phyloP scores from a whole-genome alignment of 1,140 invertebrate species.

The Drosophila yakuba region DNA sequence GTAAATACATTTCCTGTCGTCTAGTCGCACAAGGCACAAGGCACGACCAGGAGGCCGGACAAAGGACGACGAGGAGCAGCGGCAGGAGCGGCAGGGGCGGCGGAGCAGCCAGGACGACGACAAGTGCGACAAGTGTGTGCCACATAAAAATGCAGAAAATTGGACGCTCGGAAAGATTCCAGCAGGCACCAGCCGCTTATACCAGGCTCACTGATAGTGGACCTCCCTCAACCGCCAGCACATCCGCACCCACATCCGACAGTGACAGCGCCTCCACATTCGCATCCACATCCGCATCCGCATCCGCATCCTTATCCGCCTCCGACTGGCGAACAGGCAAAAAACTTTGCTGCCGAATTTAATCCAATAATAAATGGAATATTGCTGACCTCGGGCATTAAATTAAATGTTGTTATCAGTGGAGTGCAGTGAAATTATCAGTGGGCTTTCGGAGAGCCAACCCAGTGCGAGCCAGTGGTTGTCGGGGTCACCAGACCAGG shows the following conservation, averaged over 20 bases:
- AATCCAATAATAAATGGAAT: constrained; percentile 85
- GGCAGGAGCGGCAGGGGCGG: background rate
- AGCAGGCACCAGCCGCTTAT: constrained; percentile 46
- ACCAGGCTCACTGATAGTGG: constrained; percentile 61
- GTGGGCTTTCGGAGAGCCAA: background rate
- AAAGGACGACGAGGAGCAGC: constrained; percentile 13
- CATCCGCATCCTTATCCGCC: background rate
- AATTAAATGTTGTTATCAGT: constrained; percentile 85
- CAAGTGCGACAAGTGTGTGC: constrained; percentile 75
- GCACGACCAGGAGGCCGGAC: constrained; percentile 14
- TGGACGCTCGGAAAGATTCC: constrained; percentile 40
- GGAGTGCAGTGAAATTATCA: constrained; percentile 84
- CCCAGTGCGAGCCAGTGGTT: too few species aligned
- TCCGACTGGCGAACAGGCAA: constrained; percentile 11
- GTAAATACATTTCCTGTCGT: constrained; percentile 84
- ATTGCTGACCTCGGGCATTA: constrained; percentile 85
- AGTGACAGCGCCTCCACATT: background rate
- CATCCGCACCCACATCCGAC: too few species aligned
- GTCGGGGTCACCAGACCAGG: background rate
- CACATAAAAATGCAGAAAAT: constrained; percentile 42
- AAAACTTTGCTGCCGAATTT: constrained; percentile 83
- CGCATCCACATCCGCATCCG: background rate
- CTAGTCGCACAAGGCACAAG: constrained; percentile 50
- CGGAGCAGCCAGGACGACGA: constrained; percentile 54
- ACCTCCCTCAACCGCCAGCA: constrained; percentile 10